Conservation (phyloP, 2,888 invertebrate genomes). For the Gnatocerus cornutus region DNA sequence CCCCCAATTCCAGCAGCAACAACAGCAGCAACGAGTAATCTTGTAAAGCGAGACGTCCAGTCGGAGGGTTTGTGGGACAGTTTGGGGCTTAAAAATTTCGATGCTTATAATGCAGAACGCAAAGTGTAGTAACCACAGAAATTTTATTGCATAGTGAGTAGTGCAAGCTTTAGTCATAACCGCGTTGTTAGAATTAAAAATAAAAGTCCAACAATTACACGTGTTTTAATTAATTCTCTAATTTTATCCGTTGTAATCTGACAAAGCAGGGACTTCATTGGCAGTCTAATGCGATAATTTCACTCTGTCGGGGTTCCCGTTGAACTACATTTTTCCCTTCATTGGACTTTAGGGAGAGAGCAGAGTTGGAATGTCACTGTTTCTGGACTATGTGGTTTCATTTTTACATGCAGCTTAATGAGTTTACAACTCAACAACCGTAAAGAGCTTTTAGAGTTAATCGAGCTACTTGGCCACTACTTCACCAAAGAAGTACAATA, state of each 20-base stretch:
- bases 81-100: background rate
- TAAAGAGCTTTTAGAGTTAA: conserved; percentile 1
- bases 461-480: conserved; percentile 1
- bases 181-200: too few relatives aligned
- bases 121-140: too few relatives aligned
- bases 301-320: too few relatives aligned
- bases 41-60: background rate
- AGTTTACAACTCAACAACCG: conserved; percentile 9
- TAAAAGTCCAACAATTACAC: too few relatives aligned
- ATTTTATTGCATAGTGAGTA: too few relatives aligned
- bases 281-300: too few relatives aligned
- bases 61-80: background rate
- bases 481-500: conserved; percentile 7
- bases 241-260: too few relatives aligned
- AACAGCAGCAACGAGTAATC: background rate
- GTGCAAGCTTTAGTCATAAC: too few relatives aligned
- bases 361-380: background rate
- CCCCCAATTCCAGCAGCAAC: background rate
- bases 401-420: conserved; percentile 1
- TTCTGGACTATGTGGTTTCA: background rate
- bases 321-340: too few relatives aligned
- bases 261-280: too few relatives aligned
- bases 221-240: too few relatives aligned
- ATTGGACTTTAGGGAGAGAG: background rate
- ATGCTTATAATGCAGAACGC: background rate